Evolutionary conservation across 2,797 vertebrate genomes (phyloP), one percentile per base, ranked within the genome.

Genomic region (Petrocephalus sullivani): DNA sequence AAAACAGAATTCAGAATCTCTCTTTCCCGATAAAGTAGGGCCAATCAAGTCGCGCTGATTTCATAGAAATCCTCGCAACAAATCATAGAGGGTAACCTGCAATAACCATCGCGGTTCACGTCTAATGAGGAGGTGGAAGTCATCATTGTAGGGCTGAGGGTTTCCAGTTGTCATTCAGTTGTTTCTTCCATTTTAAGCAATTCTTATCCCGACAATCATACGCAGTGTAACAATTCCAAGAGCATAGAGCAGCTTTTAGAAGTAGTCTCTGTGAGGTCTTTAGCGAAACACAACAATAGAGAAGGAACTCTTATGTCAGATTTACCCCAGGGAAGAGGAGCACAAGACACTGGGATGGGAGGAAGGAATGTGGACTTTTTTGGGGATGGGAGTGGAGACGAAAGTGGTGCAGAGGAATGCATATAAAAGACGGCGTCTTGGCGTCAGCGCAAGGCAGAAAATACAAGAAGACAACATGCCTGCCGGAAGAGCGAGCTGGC

Each of bases 141-240:
- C 67, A n/a, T 16, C 71, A 46, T 5, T 2, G 10, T 67, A 67
- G 64, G 64, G 33, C 71, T 16, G 7, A 46, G 37, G 71, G 71
- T 46, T 78, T 41, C 33, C 71, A 41, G 28, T 41, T 41, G 41
- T 41, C 33, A n/a, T 7, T 49, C 19, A 49, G 7, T 49, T 49
- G 41, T 21, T 37, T 49, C 41, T 49, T 81, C 33, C 41, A 81
- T 81, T 81, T 71, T 46, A 49, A 6, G 41, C 14, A 81, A n/a
- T 81, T 49, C 75, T 81, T 81, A 81, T n/a, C 16, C 75, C 49
- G 75, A 81, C 75, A 49, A 81, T 81, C 9, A 81, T 49, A 81
- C 1, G 41, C 7, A 2, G 41, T 0, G 1, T n/a, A 4, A 46
- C 71, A 21, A n/a, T 12, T 41, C 75, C 6, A 2, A n/a, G 19